phyloP scores from a whole-genome alignment of 2,888 invertebrate genomes.

The Diaperis boleti region DNA sequence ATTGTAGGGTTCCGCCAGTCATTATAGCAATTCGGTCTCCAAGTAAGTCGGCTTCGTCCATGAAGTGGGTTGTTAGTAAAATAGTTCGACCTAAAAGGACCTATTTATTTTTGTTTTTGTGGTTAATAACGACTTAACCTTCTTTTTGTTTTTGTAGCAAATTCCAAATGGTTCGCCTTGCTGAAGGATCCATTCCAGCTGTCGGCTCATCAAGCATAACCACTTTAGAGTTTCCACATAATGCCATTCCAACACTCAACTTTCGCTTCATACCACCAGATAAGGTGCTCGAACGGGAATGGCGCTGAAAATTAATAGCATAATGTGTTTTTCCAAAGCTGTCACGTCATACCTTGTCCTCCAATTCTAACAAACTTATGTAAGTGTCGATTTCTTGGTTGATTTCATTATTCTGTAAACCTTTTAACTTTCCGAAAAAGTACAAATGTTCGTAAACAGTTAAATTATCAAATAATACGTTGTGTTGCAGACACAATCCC shows the following conservation, averaged over 20 bases:
- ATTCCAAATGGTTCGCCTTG: slow-evolving; percentile 82
- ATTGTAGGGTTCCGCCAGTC: slow-evolving; percentile 80
- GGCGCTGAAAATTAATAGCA: slow-evolving; percentile 43
- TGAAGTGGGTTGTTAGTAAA: slow-evolving; percentile 84
- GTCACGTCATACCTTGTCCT: slow-evolving; percentile 39
- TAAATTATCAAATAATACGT: slow-evolving; percentile 81
- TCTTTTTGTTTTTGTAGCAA: slow-evolving; percentile 76
- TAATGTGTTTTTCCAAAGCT: not conserved
- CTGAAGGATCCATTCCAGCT: slow-evolving; percentile 85
- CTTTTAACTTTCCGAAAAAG: slow-evolving; percentile 80
- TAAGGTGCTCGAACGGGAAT: slow-evolving; percentile 68
- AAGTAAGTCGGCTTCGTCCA: slow-evolving; percentile 88
- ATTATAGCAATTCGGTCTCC: slow-evolving; percentile 88
- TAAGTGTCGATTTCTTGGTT: slow-evolving; percentile 42
- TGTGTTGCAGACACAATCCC: slow-evolving; percentile 84
- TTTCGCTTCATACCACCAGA: slow-evolving; percentile 82
- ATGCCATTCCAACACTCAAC: slow-evolving; percentile 77
- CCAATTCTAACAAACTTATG: slow-evolving; percentile 40
- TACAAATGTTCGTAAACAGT: slow-evolving; percentile 82
- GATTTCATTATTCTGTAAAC: slow-evolving; percentile 52
- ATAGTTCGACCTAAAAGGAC: slow-evolving; percentile 74
- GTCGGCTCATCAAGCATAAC: slow-evolving; percentile 79
- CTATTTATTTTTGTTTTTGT: not conserved
- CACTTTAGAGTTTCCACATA: slow-evolving; percentile 77
- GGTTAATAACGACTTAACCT: slow-evolving; percentile 52